Conservation (phyloP, 2,113 vertebrate species). For the Puffinus mauretanicus region DNA sequence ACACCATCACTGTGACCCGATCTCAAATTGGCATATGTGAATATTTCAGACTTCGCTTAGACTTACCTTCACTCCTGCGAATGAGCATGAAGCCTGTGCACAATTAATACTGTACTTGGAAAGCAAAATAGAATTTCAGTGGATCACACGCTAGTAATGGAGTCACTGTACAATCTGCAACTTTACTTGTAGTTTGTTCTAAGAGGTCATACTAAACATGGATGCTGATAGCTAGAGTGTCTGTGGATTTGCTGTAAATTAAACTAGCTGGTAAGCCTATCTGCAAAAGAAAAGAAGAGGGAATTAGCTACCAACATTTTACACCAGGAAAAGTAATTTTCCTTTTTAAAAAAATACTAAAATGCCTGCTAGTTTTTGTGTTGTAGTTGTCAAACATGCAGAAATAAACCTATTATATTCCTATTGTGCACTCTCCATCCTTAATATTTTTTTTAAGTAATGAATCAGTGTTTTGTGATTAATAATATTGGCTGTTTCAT, state of each 20-base stretch:
- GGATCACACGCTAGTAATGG: neutral
- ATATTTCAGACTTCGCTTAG: neutral
- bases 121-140: neutral
- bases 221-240: neutral
- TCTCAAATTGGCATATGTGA: neutral
- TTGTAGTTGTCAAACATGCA: neutral
- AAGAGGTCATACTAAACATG: neutral
- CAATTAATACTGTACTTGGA: neutral
- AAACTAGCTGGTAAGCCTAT: neutral
- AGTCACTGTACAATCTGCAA: neutral
- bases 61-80: neutral
- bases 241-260: neutral
- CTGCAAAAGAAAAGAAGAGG: neutral
- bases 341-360: neutral
- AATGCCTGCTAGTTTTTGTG: neutral
- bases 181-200: neutral
- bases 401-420: neutral
- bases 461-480: neutral
- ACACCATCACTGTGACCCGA: neutral
- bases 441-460: neutral
- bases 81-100: neutral
- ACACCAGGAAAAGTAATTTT: neutral
- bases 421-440: neutral
- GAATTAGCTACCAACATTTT: neutral
- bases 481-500: neutral